Percentiles rank a stretch among this genome's conserved stretches.
Evolutionary conservation across 2,113 vertebrate genomes (phyloP).

Genomic region (Dasyurus viverrinus): DNA sequence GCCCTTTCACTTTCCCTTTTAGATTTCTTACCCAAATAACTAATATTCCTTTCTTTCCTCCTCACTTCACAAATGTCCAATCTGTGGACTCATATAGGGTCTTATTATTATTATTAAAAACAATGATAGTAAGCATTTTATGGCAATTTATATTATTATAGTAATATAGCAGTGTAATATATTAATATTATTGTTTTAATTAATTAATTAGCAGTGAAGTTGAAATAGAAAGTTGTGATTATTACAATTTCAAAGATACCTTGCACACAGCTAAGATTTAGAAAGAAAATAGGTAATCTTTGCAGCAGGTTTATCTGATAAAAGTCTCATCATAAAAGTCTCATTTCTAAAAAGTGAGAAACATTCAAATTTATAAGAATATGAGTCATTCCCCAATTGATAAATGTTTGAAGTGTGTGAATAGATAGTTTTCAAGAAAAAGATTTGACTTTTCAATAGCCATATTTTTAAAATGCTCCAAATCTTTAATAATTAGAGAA

Average conservation of each 20-base stretch:
- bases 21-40: background rate
- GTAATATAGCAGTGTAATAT: no score
- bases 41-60: background rate
- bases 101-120: no score
- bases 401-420: background rate
- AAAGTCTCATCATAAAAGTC: no score
- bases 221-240: background rate
- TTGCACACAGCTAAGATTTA: background rate
- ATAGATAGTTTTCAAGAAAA: background rate
- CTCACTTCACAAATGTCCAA: background rate
- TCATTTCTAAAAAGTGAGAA: background rate
- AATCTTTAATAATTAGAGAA: background rate
- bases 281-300: background rate
- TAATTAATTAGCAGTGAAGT: background rate
- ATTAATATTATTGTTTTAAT: no score
- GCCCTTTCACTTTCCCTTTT: background rate
- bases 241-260: background rate
- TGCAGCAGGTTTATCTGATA: background rate
- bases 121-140: no score
- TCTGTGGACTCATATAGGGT: background rate
- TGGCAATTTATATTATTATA: no score
- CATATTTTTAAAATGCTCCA: background rate
- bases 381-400: background rate
- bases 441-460: background rate
- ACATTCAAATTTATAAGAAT: background rate